A percentile compares a stretch with the other conserved stretches of the same genome.
Evolutionary conservation across 2,113 vertebrate genomes (phyloP).

Genomic region (Morone chrysops): DNA sequence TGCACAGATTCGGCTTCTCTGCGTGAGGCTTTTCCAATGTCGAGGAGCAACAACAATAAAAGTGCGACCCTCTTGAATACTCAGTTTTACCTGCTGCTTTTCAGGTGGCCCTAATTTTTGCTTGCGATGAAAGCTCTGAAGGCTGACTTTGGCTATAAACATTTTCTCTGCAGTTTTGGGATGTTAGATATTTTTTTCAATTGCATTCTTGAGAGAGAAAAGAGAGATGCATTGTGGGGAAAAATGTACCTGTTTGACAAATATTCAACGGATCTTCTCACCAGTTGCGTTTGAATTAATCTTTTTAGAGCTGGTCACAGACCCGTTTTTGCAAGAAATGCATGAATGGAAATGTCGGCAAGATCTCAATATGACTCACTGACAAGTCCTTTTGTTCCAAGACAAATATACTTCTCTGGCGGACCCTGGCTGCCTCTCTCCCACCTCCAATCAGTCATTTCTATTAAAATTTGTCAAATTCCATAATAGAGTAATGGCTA

Average conservation of each 20-base stretch:
- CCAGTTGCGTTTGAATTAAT: slow-evolving; percentile 5
- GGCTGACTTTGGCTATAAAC: not conserved
- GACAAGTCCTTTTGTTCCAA: slow-evolving; percentile 48
- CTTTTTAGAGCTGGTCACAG: not conserved
- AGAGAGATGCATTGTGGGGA: not conserved
- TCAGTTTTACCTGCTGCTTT: not conserved
- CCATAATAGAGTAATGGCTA: slow-evolving; percentile 61
- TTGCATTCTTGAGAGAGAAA: not conserved
- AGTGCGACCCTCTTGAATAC: not conserved
- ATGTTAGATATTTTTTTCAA: not conserved
- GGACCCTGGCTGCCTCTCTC: slow-evolving; percentile 1
- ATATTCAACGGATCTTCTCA: slow-evolving; percentile 12
- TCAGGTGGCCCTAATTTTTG: not conserved
- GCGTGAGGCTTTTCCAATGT: not conserved
- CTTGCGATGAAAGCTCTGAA: not conserved
- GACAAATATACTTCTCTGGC: slow-evolving; percentile 34
- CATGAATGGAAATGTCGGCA: slow-evolving; percentile 33
- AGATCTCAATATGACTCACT: slow-evolving; percentile 25
- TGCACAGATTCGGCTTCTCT: not conserved
- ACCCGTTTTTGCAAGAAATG: slow-evolving; percentile 2
- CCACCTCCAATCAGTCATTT: slow-evolving; percentile 42
- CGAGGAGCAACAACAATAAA: not conserved
- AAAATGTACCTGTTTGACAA: not conserved
- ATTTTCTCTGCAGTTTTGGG: not conserved
- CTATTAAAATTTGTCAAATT: slow-evolving; percentile 65